These are phyloP conservation scores for Trichoplusia ni DNA, from an alignment of 1,140 invertebrate genomes.

Conservation along the genomic window DNA sequence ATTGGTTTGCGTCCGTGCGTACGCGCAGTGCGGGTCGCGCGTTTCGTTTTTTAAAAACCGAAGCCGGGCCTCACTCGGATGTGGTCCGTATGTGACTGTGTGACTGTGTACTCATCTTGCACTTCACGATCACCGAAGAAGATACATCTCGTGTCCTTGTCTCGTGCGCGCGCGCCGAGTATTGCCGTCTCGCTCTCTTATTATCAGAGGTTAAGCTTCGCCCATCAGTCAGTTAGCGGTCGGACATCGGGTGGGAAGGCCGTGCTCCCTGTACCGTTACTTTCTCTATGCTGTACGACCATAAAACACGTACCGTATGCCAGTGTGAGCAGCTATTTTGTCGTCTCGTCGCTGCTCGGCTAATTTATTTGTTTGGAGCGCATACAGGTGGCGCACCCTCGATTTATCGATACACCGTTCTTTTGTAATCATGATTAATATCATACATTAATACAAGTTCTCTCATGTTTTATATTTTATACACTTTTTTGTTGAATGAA, in stretches of 20 bases:
- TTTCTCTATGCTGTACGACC: conserved; percentile 65
- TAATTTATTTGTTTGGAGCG: conserved; percentile 59
- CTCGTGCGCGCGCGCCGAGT: conserved; percentile 40
- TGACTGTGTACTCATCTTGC: conserved; percentile 79
- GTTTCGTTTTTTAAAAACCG: conserved; percentile 66
- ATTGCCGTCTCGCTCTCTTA: conserved; percentile 66
- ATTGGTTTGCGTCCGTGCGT: conserved; percentile 63
- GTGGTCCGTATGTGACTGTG: conserved; percentile 78
- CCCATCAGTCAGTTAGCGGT: conserved; percentile 77
- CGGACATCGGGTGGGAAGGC: conserved; percentile 72
- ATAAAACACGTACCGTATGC: conserved; percentile 71
- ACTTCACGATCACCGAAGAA: conserved; percentile 79
- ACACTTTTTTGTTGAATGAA: conserved; percentile 10
- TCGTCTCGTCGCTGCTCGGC: conserved; percentile 48
- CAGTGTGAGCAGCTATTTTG: conserved; percentile 54
- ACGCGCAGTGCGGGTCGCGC: conserved; percentile 67
- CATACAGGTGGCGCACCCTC: conserved; percentile 51
- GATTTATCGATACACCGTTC: conserved; percentile 49
- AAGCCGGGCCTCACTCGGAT: conserved; percentile 73
- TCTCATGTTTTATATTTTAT: conserved; percentile 1
- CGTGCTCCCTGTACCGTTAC: conserved; percentile 69
- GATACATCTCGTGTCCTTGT: conserved; percentile 65
- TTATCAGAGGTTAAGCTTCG: conserved; percentile 77
- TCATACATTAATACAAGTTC: background rate
- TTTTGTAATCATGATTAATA: conserved; percentile 44